Conservation (phyloP, 1,140 invertebrate genomes). For the Atta colombica region DNA sequence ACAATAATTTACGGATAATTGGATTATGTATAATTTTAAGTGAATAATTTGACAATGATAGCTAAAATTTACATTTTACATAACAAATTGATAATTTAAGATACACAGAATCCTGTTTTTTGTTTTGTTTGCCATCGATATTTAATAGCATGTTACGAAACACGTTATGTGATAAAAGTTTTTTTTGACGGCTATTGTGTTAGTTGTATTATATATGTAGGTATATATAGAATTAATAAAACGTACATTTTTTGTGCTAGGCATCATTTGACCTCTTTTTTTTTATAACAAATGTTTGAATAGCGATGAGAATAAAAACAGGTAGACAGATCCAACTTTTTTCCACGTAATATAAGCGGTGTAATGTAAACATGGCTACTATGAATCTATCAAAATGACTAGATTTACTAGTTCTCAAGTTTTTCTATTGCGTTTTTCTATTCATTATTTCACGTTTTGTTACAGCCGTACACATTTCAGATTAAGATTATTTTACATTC, state of each 20-base stretch:
- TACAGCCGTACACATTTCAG: background rate
- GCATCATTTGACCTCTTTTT: background rate
- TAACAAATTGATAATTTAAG: background rate
- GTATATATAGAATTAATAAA: background rate
- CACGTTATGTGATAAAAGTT: too few species aligned
- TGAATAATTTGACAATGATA: background rate
- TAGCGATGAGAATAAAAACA: background rate
- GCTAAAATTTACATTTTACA: background rate
- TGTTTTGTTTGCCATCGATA: background rate
- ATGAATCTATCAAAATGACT: background rate
- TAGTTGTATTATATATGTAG: background rate
- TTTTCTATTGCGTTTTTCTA: background rate
- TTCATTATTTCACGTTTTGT: background rate
- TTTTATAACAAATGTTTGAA: constrained; percentile 27
- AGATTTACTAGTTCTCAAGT: background rate
- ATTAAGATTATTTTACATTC: background rate
- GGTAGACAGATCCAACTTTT: constrained; percentile 29
- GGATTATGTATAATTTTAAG: background rate
- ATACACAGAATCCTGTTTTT: background rate
- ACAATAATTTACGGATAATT: background rate
- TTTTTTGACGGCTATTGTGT: background rate
- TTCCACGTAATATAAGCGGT: background rate
- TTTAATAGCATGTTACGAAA: background rate
- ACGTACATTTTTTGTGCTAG: background rate
- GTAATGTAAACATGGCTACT: background rate